These are phyloP conservation scores for Lymantria monacha DNA, from an alignment of 2,888 invertebrate species.

Conservation along the genomic window DNA sequence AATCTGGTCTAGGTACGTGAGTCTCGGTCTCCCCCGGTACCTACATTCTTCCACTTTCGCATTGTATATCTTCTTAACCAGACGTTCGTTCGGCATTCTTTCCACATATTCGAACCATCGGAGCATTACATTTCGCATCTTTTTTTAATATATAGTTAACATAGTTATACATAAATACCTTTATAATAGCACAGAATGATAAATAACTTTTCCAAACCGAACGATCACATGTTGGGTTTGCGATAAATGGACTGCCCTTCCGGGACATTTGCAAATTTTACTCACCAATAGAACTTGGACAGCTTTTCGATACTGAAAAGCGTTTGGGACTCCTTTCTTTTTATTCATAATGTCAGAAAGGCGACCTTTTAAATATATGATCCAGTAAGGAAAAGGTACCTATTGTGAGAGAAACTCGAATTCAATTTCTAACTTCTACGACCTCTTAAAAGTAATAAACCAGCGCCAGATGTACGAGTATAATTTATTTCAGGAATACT, in stretches of 20 bases:
- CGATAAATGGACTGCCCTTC: conserved; percentile 32
- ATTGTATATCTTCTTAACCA: no score
- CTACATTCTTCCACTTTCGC: no score
- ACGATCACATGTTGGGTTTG: conserved; percentile 29
- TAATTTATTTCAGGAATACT: no score
- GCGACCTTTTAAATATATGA: conserved; percentile 1
- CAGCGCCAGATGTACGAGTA: not conserved
- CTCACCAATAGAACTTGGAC: conserved; percentile 11
- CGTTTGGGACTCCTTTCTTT: conserved; percentile 6
- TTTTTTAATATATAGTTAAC: no score
- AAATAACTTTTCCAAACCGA: not conserved
- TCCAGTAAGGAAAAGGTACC: not conserved
- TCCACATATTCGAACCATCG: no score
- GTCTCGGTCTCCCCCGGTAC: no score
- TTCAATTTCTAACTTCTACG: not conserved
- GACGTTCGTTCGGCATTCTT: no score
- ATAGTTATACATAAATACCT: no score
- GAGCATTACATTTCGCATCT: no score
- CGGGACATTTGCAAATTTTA: conserved; percentile 35
- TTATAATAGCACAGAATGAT: no score
- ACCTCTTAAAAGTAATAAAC: not conserved
- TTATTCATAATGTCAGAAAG: not conserved
- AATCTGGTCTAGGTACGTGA: no score
- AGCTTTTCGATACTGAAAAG: conserved; percentile 5
- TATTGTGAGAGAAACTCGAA: not conserved